Evolutionary conservation across 2,797 vertebrate genomes (phyloP), one percentile per base, ranked within the genome.

Genomic region (Amphiprion clarkii): DNA sequence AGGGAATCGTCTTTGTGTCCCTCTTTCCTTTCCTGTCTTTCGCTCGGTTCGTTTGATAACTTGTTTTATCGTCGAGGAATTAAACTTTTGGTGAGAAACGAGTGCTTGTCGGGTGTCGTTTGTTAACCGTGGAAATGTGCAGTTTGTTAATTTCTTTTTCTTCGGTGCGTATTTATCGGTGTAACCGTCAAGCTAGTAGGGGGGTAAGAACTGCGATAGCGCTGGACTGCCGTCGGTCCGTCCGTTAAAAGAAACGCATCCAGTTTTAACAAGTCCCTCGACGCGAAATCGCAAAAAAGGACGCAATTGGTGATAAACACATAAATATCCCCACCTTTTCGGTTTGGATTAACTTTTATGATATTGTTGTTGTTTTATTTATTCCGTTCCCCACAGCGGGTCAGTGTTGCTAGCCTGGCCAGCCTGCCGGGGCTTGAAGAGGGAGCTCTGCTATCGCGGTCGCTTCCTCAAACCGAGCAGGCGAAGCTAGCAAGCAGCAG

Each of bases 1-100:
- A 16, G 85, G 89, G 88, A 88, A 87, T 84, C 93, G 93, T 94
- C 95, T 95, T 95, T 96, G 95, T 95, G 94, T 94, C 90, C 91
- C 78, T 85, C 71, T 75, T 75, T 70, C 21, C 59, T 71, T 67
- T 62, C 51, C 49, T 54, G 13, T 69, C 60, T 57, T 78, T 71
- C 74, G 27, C 73, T 78, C 83, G 82, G 76, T 71, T 87, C 75
- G 79, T 86, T 79, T 59, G 70, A 82, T 70, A 80, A 89, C 87
- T 88, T 72, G 74, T 87, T 71, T n/a, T 25, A 55, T 17, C 25
- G 25, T 23, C 2, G 49, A 5, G 31, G 31, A 72, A 80, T 76
- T 83, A 64, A 46, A 88, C 91, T 19, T 31, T 56, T 19, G 6
- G 33, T 36, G 31, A 36, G 8, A 36, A 36, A 36, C 7, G 7